Percentiles rank a stretch among this genome's conserved stretches.
Conservation (phyloP, 2,888 invertebrate genomes). For the Mechanitis mazaeus region DNA sequence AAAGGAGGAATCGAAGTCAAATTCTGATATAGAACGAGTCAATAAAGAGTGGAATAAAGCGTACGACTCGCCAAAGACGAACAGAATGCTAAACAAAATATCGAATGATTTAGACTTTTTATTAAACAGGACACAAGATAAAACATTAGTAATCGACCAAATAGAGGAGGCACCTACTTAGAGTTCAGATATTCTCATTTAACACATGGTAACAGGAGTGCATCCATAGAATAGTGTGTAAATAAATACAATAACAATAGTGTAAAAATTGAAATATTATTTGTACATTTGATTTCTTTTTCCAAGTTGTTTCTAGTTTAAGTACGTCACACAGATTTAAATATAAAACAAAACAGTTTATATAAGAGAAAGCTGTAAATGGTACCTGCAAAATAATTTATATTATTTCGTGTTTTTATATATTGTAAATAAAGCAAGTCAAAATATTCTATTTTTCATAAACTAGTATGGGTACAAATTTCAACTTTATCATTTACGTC, state of each 20-base stretch:
- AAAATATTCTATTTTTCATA: slow-evolving; percentile 8
- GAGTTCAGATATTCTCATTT: slow-evolving; percentile 34
- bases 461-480: not conserved
- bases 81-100: slow-evolving; percentile 86
- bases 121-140: slow-evolving; percentile 78
- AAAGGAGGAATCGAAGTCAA: slow-evolving; percentile 44
- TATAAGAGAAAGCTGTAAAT: too few species aligned
- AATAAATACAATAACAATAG: slow-evolving; percentile 27
- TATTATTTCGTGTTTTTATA: too few species aligned
- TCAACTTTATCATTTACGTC: too few species aligned
- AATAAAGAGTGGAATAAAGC: slow-evolving; percentile 61
- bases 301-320: not conserved
- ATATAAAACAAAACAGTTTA: too few species aligned
- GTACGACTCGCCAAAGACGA: slow-evolving; percentile 61
- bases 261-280: not conserved
- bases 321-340: too few species aligned
- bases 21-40: slow-evolving; percentile 58
- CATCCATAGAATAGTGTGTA: slow-evolving; percentile 37
- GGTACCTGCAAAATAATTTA: too few species aligned
- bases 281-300: not conserved
- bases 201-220: slow-evolving; percentile 57
- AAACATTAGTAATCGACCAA: slow-evolving; percentile 45
- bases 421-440: slow-evolving; percentile 14
- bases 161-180: slow-evolving; percentile 66
- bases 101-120: slow-evolving; percentile 89